phyloP scores from a whole-genome alignment of 2,797 vertebrate species.

The Sus cebifrons region DNA sequence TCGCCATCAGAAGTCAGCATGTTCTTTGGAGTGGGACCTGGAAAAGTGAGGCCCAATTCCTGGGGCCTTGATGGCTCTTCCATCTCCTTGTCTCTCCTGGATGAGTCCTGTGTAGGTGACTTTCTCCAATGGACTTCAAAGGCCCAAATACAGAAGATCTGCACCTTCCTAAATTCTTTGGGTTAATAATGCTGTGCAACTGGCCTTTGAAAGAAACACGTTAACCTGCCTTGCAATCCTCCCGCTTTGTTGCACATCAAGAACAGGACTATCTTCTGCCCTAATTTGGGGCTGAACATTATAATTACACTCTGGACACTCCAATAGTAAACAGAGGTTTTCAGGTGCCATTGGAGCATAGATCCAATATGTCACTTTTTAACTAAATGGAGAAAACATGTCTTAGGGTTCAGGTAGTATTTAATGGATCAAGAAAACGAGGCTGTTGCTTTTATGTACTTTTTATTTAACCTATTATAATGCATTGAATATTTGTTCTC shows the following conservation, averaged over 20 bases:
- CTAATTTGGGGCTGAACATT: background rate
- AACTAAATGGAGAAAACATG: background rate
- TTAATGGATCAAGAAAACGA: background rate
- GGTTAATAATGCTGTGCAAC: background rate
- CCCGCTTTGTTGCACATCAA: background rate
- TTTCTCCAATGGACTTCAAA: conserved; percentile 25
- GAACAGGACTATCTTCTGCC: background rate
- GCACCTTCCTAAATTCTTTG: background rate
- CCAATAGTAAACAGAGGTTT: background rate
- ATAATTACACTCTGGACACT: background rate
- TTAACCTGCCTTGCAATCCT: background rate
- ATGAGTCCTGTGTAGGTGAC: background rate
- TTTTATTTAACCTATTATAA: background rate
- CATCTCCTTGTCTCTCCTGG: background rate
- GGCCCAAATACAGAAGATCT: background rate
- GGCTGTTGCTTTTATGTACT: background rate
- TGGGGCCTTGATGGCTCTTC: background rate
- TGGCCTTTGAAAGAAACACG: conserved; percentile 17
- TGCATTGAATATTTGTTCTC: background rate
- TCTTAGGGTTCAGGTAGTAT: background rate
- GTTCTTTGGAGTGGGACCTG: background rate
- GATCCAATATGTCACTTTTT: background rate
- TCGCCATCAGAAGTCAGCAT: background rate
- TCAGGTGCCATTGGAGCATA: background rate
- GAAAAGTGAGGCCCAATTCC: background rate